Conservation (phyloP, 2,113 vertebrate species). For the Sterna hirundo region DNA sequence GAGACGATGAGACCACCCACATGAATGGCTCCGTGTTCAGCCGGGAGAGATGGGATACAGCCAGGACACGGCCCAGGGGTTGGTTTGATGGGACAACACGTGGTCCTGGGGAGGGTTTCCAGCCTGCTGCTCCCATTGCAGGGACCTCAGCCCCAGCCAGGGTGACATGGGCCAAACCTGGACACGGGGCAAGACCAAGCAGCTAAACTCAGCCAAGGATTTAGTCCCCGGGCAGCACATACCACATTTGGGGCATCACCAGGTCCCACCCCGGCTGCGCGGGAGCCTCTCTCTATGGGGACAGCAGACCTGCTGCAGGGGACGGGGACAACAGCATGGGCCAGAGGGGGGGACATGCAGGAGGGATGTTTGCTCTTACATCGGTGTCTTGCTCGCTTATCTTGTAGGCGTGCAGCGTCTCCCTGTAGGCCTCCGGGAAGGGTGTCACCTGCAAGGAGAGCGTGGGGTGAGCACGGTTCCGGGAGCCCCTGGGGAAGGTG, state of each 20-base stretch:
- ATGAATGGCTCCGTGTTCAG: fast-evolving
- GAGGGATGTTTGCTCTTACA: constrained; percentile 76
- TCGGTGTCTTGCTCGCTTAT: constrained; percentile 94
- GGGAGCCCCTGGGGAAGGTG: neutral
- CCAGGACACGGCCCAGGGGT: fast-evolving
- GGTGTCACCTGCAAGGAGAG: constrained; percentile 84
- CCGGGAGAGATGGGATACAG: fast-evolving
- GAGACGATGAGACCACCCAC: neutral
- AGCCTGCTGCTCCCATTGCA: neutral
- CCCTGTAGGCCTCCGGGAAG: constrained; percentile 88
- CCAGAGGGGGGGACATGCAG: neutral
- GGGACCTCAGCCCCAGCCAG: neutral
- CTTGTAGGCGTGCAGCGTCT: constrained; percentile 86
- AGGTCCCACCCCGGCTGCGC: neutral
- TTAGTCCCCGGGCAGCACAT: neutral
- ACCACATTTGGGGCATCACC: neutral
- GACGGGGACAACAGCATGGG: neutral
- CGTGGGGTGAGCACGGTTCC: neutral
- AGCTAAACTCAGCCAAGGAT: neutral
- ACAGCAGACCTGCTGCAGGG: neutral
- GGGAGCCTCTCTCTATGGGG: neutral
- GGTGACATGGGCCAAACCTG: neutral
- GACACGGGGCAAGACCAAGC: neutral
- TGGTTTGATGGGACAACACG: fast-evolving
- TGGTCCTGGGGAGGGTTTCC: neutral